Evolutionary conservation across 2,888 invertebrate genomes (phyloP).

Genomic region (Caenorhabditis virilis): DNA sequence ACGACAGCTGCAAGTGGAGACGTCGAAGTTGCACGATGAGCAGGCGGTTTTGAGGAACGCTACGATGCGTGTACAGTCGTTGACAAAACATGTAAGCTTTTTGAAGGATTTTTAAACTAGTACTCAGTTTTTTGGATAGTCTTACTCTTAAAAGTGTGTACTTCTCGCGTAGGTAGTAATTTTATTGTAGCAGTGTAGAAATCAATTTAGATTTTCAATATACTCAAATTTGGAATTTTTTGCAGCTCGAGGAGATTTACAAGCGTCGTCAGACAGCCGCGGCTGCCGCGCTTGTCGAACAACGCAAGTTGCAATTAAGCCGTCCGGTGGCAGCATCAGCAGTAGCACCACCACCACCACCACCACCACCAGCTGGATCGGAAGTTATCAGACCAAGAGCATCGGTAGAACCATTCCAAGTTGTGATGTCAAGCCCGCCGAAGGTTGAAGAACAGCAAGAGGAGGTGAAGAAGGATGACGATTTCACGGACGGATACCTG

Average conservation of each 20-base stretch:
- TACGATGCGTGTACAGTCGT: conserved; percentile 94
- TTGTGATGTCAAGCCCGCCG: conserved; percentile 7
- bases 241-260: conserved; percentile 85
- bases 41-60: conserved; percentile 76
- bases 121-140: too few species aligned
- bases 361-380: background rate
- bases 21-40: conserved; percentile 34
- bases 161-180: too few species aligned
- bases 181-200: too few species aligned
- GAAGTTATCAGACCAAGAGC: conserved; percentile 60
- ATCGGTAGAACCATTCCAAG: conserved; percentile 66
- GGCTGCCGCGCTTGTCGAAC: conserved; percentile 81
- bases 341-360: conserved; percentile 38
- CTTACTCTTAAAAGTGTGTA: too few species aligned
- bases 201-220: too few species aligned
- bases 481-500: conserved; percentile 21
- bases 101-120: too few species aligned
- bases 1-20: conserved; percentile 34
- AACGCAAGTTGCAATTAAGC: conserved; percentile 55
- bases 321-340: conserved; percentile 4
- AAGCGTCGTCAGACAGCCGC: conserved; percentile 72
- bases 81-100: conserved; percentile 74
- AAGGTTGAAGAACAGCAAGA: too few species aligned
- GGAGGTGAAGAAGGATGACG: too few species aligned
- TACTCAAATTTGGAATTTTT: conserved; percentile 4